Evolutionary conservation across 2,888 invertebrate species (phyloP).

Genomic region (Kuschelorhynchus macadamiae): DNA sequence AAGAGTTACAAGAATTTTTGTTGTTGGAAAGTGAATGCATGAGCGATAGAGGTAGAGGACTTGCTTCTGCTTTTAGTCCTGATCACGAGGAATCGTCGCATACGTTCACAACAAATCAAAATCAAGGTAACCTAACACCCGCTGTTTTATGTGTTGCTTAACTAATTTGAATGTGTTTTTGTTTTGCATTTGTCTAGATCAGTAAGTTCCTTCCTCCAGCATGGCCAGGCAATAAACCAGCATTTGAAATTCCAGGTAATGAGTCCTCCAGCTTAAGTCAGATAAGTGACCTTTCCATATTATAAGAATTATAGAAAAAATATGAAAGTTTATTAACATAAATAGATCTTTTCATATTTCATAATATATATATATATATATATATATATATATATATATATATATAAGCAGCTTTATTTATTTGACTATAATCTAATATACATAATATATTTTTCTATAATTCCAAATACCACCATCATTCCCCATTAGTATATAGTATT

Average conservation of each 20-base stretch:
- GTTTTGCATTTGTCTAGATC: constrained; percentile 57
- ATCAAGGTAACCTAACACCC: constrained; percentile 46
- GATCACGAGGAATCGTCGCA: constrained; percentile 36
- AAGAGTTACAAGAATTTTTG: constrained; percentile 75
- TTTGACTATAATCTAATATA: no score
- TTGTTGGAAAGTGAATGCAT: constrained; percentile 75
- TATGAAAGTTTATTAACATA: no score
- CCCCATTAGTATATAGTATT: no score
- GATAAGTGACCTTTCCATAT: no score
- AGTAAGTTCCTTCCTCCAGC: constrained; percentile 55
- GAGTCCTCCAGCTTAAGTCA: neutral
- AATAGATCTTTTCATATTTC: no score
- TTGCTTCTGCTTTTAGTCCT: constrained; percentile 68
- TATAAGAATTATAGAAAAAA: no score
- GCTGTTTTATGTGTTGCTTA: constrained; percentile 37
- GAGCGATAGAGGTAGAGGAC: constrained; percentile 68
- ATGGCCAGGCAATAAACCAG: constrained; percentile 59
- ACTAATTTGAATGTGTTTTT: constrained; percentile 54
- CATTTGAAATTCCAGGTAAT: constrained; percentile 54
- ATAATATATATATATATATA: no score
- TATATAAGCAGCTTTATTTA: no score
- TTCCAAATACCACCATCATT: no score
- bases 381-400: no score
- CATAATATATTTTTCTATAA: no score
- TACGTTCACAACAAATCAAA: constrained; percentile 15